phyloP scores from a whole-genome alignment of 2,888 invertebrate species.

The Steinernema carpocapsae region DNA sequence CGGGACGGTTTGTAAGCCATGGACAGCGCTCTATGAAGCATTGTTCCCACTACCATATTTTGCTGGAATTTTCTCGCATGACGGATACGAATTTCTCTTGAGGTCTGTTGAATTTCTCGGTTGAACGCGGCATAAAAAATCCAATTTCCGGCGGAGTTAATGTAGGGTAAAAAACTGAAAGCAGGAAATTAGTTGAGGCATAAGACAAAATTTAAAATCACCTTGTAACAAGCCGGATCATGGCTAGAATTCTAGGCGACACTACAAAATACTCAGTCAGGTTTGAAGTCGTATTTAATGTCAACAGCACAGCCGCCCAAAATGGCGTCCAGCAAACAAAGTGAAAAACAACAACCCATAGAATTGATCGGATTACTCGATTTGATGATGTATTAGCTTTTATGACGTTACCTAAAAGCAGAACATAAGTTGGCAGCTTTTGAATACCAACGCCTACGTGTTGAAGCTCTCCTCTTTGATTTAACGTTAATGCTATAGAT shows the following conservation, averaged over 20 bases:
- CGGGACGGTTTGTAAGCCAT: not conserved
- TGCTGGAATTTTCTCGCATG: not conserved
- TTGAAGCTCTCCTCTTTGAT: constrained; percentile 57
- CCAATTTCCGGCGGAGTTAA: constrained; percentile 55
- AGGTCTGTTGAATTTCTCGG: constrained; percentile 39
- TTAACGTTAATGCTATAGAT: constrained; percentile 54
- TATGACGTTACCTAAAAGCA: constrained; percentile 49
- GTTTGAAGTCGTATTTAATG: constrained; percentile 45
- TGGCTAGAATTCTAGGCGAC: constrained; percentile 38
- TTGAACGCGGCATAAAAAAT: constrained; percentile 54
- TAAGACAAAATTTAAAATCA: not conserved
- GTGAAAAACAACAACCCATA: constrained; percentile 47
- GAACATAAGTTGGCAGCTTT: too few species aligned
- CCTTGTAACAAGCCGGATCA: constrained; percentile 49
- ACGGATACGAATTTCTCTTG: not conserved
- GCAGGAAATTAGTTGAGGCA: not conserved
- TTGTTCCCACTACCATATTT: not conserved
- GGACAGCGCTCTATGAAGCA: not conserved
- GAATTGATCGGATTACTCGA: constrained; percentile 48
- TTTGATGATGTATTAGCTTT: not conserved
- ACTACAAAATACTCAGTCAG: constrained; percentile 40
- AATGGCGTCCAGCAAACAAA: constrained; percentile 43
- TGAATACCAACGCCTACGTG: too few species aligned
- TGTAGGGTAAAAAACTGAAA: constrained; percentile 52
- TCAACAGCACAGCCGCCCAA: constrained; percentile 40